phyloP scores from a whole-genome alignment of 2,113 vertebrate species.

The Dunckerocampus dactyliophorus region DNA sequence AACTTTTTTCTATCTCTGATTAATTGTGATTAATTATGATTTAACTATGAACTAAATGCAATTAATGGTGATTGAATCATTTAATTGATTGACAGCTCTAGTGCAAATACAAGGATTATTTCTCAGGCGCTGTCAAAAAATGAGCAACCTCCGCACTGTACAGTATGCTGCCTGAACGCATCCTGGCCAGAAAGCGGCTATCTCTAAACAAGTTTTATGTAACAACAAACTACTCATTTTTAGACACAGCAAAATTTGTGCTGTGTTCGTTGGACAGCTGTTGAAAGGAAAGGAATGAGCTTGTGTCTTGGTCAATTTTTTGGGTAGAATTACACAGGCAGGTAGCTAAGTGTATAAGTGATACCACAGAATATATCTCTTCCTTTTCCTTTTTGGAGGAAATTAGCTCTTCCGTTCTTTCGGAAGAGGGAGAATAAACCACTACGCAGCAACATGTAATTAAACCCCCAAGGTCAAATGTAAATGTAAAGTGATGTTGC shows the following conservation, averaged over 20 bases:
- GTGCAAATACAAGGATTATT: not conserved
- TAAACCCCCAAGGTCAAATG: slow-evolving; percentile 43
- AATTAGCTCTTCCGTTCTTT: slow-evolving; percentile 28
- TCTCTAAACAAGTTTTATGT: not conserved
- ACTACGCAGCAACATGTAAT: slow-evolving; percentile 34
- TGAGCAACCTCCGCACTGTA: not conserved
- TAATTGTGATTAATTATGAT: no score
- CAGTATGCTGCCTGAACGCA: not conserved
- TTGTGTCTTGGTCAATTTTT: not conserved
- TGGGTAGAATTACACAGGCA: slow-evolving; percentile 4
- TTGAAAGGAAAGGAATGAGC: slow-evolving; percentile 27
- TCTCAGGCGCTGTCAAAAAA: not conserved
- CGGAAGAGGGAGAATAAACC: slow-evolving; percentile 18
- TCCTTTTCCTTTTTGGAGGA: slow-evolving; percentile 23
- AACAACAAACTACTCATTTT: slow-evolving; percentile 11
- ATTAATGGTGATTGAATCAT: no score
- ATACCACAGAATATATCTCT: slow-evolving; percentile 27
- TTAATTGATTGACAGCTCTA: no score
- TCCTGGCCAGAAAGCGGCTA: not conserved
- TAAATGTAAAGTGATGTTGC: slow-evolving; percentile 32
- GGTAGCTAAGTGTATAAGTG: slow-evolving; percentile 17
- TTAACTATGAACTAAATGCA: no score
- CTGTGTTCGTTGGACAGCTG: slow-evolving; percentile 5
- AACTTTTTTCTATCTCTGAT: no score
- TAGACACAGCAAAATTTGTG: slow-evolving; percentile 12